phyloP scores from a whole-genome alignment of 2,113 vertebrate species.

The Chrysemys picta region DNA sequence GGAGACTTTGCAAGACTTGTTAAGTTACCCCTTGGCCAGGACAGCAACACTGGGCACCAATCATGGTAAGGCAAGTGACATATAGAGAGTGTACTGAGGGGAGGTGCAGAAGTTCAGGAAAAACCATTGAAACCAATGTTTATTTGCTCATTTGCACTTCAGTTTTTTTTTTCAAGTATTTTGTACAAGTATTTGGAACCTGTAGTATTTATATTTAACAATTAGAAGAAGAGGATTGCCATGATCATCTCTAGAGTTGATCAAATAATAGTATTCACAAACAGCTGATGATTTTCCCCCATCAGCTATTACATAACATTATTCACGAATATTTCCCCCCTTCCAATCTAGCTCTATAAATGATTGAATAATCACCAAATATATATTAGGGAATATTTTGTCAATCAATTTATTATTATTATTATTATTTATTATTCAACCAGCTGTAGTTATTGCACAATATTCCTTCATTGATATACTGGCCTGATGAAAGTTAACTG shows the following conservation, averaged over 20 bases:
- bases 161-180: slow-evolving; percentile 21
- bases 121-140: slow-evolving; percentile 34
- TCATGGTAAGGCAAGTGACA: not conserved
- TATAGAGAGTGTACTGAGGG: not conserved
- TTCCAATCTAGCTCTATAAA: not conserved
- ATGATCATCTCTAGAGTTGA: not conserved
- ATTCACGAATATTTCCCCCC: not conserved
- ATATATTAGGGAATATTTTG: not conserved
- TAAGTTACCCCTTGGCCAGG: slow-evolving; percentile 37
- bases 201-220: not conserved
- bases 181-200: not conserved
- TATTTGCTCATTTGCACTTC: not conserved
- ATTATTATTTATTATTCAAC: not conserved
- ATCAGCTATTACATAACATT: not conserved
- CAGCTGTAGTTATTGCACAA: not conserved
- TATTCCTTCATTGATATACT: not conserved
- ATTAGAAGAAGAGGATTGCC: not conserved
- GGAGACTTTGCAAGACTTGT: slow-evolving; percentile 68
- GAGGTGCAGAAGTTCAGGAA: slow-evolving; percentile 44
- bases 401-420: not conserved
- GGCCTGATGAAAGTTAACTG: not conserved
- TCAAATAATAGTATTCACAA: not conserved
- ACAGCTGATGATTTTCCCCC: not conserved
- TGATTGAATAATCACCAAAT: not conserved
- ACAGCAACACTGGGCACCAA: not conserved